phyloP scores from a whole-genome alignment of 2,113 vertebrate genomes.

The Parus major region DNA sequence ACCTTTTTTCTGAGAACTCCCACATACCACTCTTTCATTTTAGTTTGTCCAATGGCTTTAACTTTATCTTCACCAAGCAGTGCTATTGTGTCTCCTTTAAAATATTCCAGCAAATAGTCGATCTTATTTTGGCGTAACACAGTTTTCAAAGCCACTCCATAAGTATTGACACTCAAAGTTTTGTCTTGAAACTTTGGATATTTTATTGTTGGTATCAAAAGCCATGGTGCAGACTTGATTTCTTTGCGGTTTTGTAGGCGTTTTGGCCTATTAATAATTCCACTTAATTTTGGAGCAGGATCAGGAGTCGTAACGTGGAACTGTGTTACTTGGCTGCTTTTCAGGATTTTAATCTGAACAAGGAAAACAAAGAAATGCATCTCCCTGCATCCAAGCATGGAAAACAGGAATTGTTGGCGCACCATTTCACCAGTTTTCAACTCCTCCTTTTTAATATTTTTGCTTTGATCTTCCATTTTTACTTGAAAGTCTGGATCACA shows the following conservation, averaged over 20 bases:
- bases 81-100: conserved; percentile 93
- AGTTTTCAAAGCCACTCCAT: conserved; percentile 88
- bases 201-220: conserved; percentile 74
- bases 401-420: conserved; percentile 77
- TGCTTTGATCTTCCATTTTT: conserved; percentile 76
- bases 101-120: conserved; percentile 94
- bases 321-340: conserved; percentile 62
- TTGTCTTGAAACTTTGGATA: conserved; percentile 83
- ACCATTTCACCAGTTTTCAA: conserved; percentile 82
- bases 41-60: conserved; percentile 90
- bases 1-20: conserved; percentile 86
- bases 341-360: conserved; percentile 76
- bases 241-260: conserved; percentile 70
- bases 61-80: conserved; percentile 88
- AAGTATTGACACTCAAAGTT: conserved; percentile 78
- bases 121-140: conserved; percentile 88
- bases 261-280: conserved; percentile 66
- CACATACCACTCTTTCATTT: conserved; percentile 95
- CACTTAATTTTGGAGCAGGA: conserved; percentile 80
- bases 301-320: conserved; percentile 85
- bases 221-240: conserved; percentile 68
- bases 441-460: conserved; percentile 81
- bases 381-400: conserved; percentile 70
- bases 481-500: conserved; percentile 83
- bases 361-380: conserved; percentile 83